These are phyloP conservation scores for Aphodius granarius DNA, from an alignment of 2,888 invertebrate genomes.

Conservation along the genomic window DNA sequence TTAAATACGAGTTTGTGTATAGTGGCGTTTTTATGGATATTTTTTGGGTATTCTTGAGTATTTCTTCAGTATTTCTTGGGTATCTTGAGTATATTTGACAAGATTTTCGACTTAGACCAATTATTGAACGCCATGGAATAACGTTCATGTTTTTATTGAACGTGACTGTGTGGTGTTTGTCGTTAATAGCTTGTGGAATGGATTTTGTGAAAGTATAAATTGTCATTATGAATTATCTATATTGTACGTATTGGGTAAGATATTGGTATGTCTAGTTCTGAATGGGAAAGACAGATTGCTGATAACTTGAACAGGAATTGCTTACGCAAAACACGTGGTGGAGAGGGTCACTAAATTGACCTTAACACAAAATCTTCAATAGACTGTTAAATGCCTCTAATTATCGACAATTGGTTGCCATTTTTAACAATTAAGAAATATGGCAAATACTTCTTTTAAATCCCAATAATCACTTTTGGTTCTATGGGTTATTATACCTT, in stretches of 20 bases:
- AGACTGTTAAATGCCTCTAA: not conserved
- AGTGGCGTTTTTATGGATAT: not conserved
- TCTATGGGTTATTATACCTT: not conserved
- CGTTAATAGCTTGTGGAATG: not conserved
- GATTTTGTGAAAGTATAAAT: not conserved
- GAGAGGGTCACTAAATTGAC: not conserved
- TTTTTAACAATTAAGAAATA: too few relatives aligned
- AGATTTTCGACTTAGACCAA: too few relatives aligned
- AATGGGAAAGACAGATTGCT: not conserved
- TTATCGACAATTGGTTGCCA: too few relatives aligned
- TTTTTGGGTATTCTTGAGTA: not conserved
- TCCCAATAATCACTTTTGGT: too few relatives aligned
- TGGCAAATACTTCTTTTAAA: not conserved
- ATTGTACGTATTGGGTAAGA: not conserved
- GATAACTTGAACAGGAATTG: not conserved
- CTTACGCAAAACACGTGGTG: not conserved
- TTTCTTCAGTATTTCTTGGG: too few relatives aligned
- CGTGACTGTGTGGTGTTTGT: too few relatives aligned
- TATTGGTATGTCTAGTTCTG: not conserved
- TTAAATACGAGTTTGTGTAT: not conserved
- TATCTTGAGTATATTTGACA: too few relatives aligned
- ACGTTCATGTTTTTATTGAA: too few relatives aligned
- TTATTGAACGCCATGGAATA: too few relatives aligned
- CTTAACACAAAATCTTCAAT: not conserved
- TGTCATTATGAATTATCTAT: too few relatives aligned